Conservation (phyloP, 2,797 vertebrate species). For the Sebastes taczanowskii region DNA sequence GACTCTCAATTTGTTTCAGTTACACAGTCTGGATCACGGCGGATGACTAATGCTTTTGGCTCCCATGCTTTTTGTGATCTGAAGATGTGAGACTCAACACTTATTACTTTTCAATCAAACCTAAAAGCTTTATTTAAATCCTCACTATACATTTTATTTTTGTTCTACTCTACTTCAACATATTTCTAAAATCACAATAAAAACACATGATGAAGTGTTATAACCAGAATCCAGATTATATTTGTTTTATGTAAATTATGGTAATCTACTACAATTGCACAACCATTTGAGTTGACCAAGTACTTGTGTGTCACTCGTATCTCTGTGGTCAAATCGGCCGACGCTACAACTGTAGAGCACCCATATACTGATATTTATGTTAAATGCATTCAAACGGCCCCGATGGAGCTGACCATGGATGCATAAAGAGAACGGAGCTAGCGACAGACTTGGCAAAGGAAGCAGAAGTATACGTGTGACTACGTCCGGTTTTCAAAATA, state of each 20-base stretch:
- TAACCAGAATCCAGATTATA: background rate
- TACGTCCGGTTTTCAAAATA: too few relatives aligned
- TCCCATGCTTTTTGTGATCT: background rate
- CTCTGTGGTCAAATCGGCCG: too few relatives aligned
- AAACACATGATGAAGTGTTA: background rate
- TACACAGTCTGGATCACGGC: background rate
- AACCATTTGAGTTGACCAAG: background rate
- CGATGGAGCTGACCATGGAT: too few relatives aligned
- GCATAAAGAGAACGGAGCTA: too few relatives aligned
- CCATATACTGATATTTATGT: too few relatives aligned
- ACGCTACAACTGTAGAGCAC: too few relatives aligned
- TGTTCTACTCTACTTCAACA: background rate
- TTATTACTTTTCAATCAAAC: background rate
- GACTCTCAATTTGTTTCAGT: background rate
- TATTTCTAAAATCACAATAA: background rate
- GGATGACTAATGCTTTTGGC: background rate
- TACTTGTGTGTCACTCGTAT: background rate
- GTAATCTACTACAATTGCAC: background rate
- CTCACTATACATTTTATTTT: background rate
- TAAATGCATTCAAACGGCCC: too few relatives aligned
- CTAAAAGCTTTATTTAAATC: background rate
- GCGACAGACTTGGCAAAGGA: too few relatives aligned
- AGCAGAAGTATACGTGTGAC: too few relatives aligned
- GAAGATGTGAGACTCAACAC: background rate
- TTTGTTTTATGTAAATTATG: background rate